Base-by-base conservation (phyloP, 2,797 vertebrate species). In the Sebastes minor region DNA sequence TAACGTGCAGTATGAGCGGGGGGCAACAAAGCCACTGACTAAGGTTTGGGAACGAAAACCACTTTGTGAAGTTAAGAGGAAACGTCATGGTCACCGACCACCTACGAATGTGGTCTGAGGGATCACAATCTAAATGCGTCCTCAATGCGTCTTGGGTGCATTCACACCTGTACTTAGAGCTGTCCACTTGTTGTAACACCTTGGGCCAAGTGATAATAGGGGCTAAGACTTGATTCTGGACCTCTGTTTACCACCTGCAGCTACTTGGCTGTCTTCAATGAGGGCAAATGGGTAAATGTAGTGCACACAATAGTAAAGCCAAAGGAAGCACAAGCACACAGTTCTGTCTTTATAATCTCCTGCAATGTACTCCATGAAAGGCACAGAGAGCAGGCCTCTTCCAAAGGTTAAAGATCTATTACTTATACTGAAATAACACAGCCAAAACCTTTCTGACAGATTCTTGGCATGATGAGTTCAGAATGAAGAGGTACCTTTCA, bases 281-380 rank as follows among this genome's bases (percentile, higher is more conserved):
- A 20, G 16, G 25, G 23, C 38, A 27, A 23, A 46, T 7, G 8
- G n/a, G 28, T 59, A 16, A 38, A 55, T 30, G 38, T 12, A 69
- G 27, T 28, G 6, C 38, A 28, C 55, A 28, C 3, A 7, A 42
- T 14, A 46, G 2, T 38, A 42, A 70, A 35, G 38, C 9, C 68
- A n/a, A 55, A 71, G 52, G 66, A 81, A 62, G 42, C 23, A 49
- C 23, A 33, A 60, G 57, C 49, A 64, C n/a, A 67, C 60, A 64
- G 69, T 68, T 64, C n/a, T 23, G 60, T 28, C n/a, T 59, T 18
- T 33, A 65, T 14, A 70, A 70, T 52, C 8, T 8, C 8, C 46
- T 68, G 65, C 65, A 66, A 46, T 66, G 61, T 57, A 61, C 35
- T 80, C 28, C 9, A 18, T 71, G 28, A 74, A 61, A 74, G 25